A percentile compares a stretch with the other conserved stretches of the same genome.
Conservation (phyloP, 2,888 invertebrate species). For the Terebella lapidaria region DNA sequence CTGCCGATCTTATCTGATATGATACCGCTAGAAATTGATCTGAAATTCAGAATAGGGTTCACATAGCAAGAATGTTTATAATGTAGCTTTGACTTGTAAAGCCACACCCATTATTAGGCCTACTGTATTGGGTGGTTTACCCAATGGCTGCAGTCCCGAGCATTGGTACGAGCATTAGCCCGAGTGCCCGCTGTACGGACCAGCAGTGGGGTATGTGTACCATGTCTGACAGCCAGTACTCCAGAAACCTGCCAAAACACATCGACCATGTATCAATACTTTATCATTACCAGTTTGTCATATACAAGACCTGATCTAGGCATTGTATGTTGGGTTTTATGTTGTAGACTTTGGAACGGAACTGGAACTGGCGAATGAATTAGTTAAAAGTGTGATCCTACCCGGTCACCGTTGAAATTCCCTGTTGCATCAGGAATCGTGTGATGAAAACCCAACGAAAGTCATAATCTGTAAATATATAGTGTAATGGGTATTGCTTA, state of each 20-base stretch:
- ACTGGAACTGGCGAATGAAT: too few species aligned
- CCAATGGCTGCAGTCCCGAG: conserved; percentile 44
- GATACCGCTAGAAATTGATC: conserved; percentile 44
- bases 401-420: conserved; percentile 47
- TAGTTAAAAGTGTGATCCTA: too few species aligned
- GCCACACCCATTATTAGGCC: too few species aligned
- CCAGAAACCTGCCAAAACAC: conserved; percentile 35
- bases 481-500: neutral
- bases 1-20: conserved; percentile 40
- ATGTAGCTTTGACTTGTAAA: too few species aligned
- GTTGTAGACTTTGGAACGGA: too few species aligned
- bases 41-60: conserved; percentile 28
- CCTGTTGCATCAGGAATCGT: conserved; percentile 50
- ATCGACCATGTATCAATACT: neutral
- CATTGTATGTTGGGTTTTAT: too few species aligned
- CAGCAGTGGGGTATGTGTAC: conserved; percentile 45
- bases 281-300: neutral
- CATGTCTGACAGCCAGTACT: conserved; percentile 51
- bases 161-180: conserved; percentile 43
- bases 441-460: conserved; percentile 51
- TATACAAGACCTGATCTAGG: too few species aligned
- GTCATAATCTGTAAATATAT: conserved; percentile 43
- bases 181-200: conserved; percentile 44
- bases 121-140: too few species aligned
- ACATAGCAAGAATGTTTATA: too few species aligned